Evolutionary conservation across 2,888 invertebrate species (phyloP).

Genomic region (Calameuta idolon): DNA sequence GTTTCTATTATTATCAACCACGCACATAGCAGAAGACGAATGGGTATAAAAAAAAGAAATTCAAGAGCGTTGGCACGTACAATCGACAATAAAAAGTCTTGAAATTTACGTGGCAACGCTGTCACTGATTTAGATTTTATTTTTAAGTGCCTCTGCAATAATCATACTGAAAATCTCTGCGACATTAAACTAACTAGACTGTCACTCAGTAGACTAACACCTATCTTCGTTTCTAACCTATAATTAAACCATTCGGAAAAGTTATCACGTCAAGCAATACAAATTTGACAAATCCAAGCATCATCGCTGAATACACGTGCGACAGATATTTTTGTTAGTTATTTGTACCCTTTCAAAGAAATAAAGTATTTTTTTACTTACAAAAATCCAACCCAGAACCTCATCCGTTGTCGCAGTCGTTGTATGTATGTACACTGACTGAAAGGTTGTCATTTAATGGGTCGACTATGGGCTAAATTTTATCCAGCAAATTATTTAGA

Average conservation of each 20-base stretch:
- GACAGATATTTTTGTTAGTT: neutral
- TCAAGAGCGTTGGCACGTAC: neutral
- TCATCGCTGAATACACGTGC: neutral
- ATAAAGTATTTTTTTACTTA: neutral
- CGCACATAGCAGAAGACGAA: neutral
- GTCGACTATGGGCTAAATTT: neutral
- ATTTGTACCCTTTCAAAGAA: neutral
- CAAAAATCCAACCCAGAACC: neutral
- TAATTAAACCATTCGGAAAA: neutral
- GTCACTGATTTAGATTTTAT: neutral
- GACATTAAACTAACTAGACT: neutral
- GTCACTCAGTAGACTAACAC: too few species aligned
- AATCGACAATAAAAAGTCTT: neutral
- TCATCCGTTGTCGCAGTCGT: neutral
- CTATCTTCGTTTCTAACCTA: too few species aligned
- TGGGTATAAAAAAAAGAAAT: neutral
- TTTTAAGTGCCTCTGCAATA: neutral
- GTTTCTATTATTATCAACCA: neutral
- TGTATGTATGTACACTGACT: neutral
- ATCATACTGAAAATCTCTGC: neutral
- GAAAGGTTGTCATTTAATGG: neutral
- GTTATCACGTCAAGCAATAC: neutral
- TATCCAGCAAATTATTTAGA: neutral
- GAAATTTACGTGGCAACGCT: neutral
- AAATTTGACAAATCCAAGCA: neutral